A percentile compares a stretch with the other conserved stretches of the same genome.
phyloP scores from a whole-genome alignment of 2,888 invertebrate genomes.

The Glyphotaelius pellucidus region DNA sequence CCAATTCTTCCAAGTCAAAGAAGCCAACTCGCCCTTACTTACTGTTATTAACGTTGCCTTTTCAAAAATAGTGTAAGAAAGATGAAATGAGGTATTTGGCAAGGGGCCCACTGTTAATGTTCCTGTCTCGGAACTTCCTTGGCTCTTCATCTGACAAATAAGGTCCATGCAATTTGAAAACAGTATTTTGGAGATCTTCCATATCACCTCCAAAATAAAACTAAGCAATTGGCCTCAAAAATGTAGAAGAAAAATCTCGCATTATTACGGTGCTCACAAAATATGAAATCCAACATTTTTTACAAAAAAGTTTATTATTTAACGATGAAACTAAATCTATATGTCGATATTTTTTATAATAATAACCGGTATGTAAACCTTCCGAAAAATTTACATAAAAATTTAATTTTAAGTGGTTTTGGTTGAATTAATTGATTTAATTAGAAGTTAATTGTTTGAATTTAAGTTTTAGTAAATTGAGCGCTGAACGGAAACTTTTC shows the following conservation, averaged over 20 bases:
- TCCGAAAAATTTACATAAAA: too few species aligned
- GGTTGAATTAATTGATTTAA: too few species aligned
- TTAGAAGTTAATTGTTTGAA: too few species aligned
- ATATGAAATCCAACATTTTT: neutral
- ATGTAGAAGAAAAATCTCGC: neutral
- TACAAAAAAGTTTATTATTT: too few species aligned
- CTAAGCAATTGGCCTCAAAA: neutral
- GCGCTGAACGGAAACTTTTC: too few species aligned
- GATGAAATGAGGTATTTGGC: neutral
- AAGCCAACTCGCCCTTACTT: neutral
- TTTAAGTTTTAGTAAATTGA: too few species aligned
- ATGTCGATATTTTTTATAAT: too few species aligned
- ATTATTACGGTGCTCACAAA: neutral
- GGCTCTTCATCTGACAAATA: slow-evolving; percentile 10
- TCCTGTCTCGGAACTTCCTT: neutral
- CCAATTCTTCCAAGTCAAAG: neutral
- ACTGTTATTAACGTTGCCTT: slow-evolving; percentile 1
- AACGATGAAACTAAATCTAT: too few species aligned
- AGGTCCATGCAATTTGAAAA: neutral
- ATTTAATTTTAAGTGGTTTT: too few species aligned
- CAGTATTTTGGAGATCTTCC: neutral
- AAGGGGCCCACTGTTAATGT: slow-evolving; percentile 21
- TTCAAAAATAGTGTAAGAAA: neutral
- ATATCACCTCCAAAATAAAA: neutral
- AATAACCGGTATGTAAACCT: too few species aligned